Evolutionary conservation across 1,140 invertebrate species (phyloP).

Genomic region (Drosophila elegans): DNA sequence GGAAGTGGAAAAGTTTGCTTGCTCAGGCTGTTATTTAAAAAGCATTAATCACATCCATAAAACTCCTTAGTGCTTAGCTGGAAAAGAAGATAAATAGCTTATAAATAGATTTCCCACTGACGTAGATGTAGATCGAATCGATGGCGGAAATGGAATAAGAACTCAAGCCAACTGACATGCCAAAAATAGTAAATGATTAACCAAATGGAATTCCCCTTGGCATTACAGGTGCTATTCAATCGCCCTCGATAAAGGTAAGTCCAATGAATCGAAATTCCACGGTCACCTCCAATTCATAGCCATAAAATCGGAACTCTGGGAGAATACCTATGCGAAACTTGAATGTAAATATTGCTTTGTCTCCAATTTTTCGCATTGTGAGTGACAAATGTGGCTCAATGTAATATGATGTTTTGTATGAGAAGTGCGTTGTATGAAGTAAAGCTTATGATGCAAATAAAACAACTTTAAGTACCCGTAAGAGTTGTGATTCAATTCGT

Average conservation of each 20-base stretch:
- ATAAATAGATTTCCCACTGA: conserved; percentile 35
- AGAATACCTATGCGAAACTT: conserved; percentile 46
- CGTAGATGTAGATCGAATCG: conserved; percentile 20
- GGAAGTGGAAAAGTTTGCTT: conserved; percentile 37
- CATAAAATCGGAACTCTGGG: conserved; percentile 36
- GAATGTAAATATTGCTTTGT: conserved; percentile 44
- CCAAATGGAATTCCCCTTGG: conserved; percentile 3
- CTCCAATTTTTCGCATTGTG: conserved; percentile 20
- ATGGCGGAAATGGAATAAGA: conserved; percentile 20
- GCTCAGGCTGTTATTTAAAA: conserved; percentile 43
- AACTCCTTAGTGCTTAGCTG: conserved; percentile 31
- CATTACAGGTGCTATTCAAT: conserved; percentile 13
- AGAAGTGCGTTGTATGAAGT: conserved; percentile 21
- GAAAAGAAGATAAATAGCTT: conserved; percentile 37
- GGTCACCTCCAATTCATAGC: conserved; percentile 55
- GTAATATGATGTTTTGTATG: conserved; percentile 29
- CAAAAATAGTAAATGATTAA: conserved; percentile 41
- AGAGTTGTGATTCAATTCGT: neutral
- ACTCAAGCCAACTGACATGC: neutral
- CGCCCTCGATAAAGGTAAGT: conserved; percentile 9
- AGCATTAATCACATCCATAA: conserved; percentile 52
- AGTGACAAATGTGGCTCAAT: conserved; percentile 33
- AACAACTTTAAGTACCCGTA: neutral
- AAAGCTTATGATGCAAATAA: neutral
- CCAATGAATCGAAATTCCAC: conserved; percentile 49